These are phyloP conservation scores for Eulacestoma nigropectus DNA, from an alignment of 2,113 vertebrate species.

Conservation along the genomic window DNA sequence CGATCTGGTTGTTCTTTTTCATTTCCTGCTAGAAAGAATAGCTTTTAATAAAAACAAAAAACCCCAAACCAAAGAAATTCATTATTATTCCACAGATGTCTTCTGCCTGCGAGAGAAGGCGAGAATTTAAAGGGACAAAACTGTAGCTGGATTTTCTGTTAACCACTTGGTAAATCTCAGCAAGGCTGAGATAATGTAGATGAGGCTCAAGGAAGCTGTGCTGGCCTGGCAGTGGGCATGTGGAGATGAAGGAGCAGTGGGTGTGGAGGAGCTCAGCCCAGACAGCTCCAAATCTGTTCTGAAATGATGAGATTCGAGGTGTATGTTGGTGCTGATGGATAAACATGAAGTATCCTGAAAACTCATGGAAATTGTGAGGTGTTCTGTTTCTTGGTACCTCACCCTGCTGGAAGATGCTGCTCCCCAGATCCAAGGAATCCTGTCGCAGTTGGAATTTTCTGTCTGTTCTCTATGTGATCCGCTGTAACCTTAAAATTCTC, in stretches of 20 bases:
- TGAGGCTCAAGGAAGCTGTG: neutral
- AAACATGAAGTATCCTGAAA: neutral
- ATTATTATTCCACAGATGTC: conserved; percentile 58
- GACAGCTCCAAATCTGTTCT: neutral
- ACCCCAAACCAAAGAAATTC: conserved; percentile 49
- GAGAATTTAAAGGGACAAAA: conserved; percentile 51
- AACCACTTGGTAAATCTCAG: neutral
- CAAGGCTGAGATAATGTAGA: neutral
- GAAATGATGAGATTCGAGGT: neutral
- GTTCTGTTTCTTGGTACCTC: neutral
- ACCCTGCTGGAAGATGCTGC: neutral
- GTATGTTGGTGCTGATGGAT: neutral
- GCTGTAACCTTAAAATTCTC: neutral
- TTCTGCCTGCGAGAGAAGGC: conserved; percentile 14
- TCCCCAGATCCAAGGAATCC: neutral
- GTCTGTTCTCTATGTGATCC: neutral
- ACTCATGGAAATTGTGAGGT: neutral
- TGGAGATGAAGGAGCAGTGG: neutral
- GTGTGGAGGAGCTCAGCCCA: neutral
- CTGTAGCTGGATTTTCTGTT: neutral
- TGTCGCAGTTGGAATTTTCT: neutral
- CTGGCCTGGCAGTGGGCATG: neutral
- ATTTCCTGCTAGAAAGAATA: conserved; percentile 64
- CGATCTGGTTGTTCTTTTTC: conserved; percentile 57
- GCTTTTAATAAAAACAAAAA: conserved; percentile 64